Percentiles rank a stretch among this genome's conserved stretches.
Evolutionary conservation across 2,797 vertebrate species (phyloP).

Genomic region (Spea hammondii): DNA sequence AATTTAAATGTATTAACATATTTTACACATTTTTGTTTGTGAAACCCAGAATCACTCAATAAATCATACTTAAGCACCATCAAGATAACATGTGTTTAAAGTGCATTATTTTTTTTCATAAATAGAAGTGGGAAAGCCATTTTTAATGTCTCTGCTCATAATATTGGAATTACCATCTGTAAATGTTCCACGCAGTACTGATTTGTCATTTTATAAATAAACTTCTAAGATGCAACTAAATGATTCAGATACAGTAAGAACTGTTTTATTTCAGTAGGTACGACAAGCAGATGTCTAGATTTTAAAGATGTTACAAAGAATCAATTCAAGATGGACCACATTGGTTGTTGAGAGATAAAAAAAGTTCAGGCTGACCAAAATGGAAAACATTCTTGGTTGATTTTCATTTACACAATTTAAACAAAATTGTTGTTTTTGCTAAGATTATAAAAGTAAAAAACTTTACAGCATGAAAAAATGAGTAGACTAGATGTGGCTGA

Average conservation of each 20-base stretch:
- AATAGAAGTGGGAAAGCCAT: constrained; percentile 30
- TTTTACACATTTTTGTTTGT: background rate
- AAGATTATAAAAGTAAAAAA: background rate
- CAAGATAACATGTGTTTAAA: constrained; percentile 34
- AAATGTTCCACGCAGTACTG: constrained; percentile 26
- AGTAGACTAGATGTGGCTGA: no score
- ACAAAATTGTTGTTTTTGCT: background rate
- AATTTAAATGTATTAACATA: background rate
- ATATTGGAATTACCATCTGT: constrained; percentile 39
- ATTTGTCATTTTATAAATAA: constrained; percentile 47
- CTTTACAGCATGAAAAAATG: no score
- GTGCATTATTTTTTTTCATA: constrained; percentile 24
- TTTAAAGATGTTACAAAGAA: constrained; percentile 56
- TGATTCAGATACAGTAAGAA: constrained; percentile 36
- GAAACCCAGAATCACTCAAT: background rate
- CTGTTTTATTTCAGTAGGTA: constrained; percentile 47
- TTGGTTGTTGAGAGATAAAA: constrained; percentile 59
- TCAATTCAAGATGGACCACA: constrained; percentile 73
- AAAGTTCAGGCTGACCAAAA: constrained; percentile 14
- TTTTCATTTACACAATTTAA: background rate
- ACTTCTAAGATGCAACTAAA: constrained; percentile 38
- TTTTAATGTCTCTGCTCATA: constrained; percentile 28
- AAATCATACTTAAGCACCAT: constrained; percentile 16
- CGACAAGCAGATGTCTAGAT: constrained; percentile 56
- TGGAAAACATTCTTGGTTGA: background rate